phyloP scores from a whole-genome alignment of 2,797 vertebrate genomes.

The Myotis daubentonii region DNA sequence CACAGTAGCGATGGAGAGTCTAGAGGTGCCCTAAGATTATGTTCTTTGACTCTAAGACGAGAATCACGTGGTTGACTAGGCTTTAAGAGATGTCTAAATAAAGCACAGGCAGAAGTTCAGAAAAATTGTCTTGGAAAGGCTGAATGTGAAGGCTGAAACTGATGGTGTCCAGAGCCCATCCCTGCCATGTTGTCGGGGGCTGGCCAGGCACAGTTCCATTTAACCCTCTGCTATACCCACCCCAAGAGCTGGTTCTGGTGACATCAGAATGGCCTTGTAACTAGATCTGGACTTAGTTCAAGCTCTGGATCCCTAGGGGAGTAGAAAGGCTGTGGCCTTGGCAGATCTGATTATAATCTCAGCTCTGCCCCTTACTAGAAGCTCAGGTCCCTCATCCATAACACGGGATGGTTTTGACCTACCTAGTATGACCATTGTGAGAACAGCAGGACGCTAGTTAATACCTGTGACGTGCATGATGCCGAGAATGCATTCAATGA shows the following conservation, averaged over 20 bases:
- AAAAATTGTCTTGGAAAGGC: neutral
- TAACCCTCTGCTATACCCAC: neutral
- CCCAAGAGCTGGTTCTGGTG: neutral
- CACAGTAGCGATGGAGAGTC: neutral
- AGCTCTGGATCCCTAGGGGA: neutral
- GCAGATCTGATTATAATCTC: neutral
- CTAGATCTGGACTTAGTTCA: neutral
- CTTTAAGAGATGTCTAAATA: neutral
- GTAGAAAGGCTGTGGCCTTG: neutral
- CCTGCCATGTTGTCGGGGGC: neutral
- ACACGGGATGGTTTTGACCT: neutral
- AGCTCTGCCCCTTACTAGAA: neutral
- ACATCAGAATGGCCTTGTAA: neutral
- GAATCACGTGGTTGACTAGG: neutral
- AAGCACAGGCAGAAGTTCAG: neutral
- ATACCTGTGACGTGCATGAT: neutral
- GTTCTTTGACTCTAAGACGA: conserved; percentile 18
- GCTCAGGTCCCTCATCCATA: neutral
- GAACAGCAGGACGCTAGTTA: neutral
- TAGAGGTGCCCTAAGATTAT: neutral
- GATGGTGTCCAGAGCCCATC: neutral
- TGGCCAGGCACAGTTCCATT: neutral
- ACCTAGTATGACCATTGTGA: neutral
- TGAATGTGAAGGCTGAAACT: neutral
- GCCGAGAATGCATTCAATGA: neutral